These are phyloP conservation scores for Stercorarius parasiticus DNA, from an alignment of 2,113 vertebrate genomes.

Conservation along the genomic window DNA sequence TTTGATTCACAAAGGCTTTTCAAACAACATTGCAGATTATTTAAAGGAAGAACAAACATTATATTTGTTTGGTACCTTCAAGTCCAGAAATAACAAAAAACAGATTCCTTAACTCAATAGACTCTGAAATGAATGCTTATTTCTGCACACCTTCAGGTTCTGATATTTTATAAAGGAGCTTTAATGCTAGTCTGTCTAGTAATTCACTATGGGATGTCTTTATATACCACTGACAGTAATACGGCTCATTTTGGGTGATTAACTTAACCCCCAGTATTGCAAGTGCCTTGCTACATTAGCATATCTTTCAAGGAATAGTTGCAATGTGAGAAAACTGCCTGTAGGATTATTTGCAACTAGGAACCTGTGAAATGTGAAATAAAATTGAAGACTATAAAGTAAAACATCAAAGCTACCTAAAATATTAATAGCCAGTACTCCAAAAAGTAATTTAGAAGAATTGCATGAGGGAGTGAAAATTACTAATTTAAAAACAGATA, in stretches of 20 bases:
- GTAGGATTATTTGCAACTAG: constrained; percentile 81
- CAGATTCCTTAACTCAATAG: constrained; percentile 54
- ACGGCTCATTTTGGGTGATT: constrained; percentile 80
- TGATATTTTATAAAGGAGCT: constrained; percentile 65
- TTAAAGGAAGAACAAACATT: background rate
- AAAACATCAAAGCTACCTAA: constrained; percentile 80
- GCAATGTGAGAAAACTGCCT: constrained; percentile 80
- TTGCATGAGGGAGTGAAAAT: constrained; percentile 69
- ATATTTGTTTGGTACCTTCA: constrained; percentile 43
- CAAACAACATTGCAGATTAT: constrained; percentile 34
- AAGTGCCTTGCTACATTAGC: constrained; percentile 73
- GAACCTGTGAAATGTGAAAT: constrained; percentile 83
- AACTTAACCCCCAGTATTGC: constrained; percentile 78
- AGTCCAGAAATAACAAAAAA: constrained; percentile 60
- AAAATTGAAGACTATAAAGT: constrained; percentile 81
- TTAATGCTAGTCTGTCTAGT: constrained; percentile 69
- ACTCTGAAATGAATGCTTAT: constrained; percentile 69
- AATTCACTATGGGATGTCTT: constrained; percentile 78
- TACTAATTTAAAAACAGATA: constrained; percentile 76
- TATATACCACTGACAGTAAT: constrained; percentile 76
- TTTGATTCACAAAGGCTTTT: constrained; percentile 22
- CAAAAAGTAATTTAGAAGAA: constrained; percentile 79
- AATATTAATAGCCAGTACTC: constrained; percentile 81
- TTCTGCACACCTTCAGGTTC: constrained; percentile 67
- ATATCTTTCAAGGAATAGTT: constrained; percentile 80